phyloP scores from a whole-genome alignment of 2,797 vertebrate species.

The Tachyglossus aculeatus region DNA sequence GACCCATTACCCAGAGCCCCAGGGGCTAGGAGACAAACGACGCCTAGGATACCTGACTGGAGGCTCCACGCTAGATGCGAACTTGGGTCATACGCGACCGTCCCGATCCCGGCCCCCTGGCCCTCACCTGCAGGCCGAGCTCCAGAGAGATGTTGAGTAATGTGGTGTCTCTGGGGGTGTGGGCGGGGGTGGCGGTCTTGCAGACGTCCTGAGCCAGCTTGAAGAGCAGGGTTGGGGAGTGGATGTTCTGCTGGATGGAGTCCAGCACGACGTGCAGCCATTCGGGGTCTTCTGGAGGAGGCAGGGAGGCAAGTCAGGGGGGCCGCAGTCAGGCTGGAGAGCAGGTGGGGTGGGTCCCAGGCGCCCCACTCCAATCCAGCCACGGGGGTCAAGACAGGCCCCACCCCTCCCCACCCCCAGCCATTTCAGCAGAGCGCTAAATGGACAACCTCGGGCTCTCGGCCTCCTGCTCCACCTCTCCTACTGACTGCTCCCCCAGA shows the following conservation, averaged over 20 bases:
- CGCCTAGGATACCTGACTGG: background rate
- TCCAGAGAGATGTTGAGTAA: slow-evolving; percentile 72
- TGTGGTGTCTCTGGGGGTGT: slow-evolving; percentile 53
- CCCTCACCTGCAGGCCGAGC: slow-evolving; percentile 68
- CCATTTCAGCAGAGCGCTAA: background rate
- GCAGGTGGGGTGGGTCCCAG: no score
- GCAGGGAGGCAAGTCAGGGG: background rate
- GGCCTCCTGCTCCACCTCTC: no score
- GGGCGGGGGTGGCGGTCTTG: slow-evolving; percentile 70
- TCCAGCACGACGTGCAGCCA: slow-evolving; percentile 70
- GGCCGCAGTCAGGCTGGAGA: background rate
- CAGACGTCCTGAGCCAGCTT: slow-evolving; percentile 74
- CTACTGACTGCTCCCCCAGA: no score
- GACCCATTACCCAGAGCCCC: no score
- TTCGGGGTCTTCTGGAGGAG: slow-evolving; percentile 65
- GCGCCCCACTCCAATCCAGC: no score
- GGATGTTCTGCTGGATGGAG: slow-evolving; percentile 73
- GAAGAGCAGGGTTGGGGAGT: slow-evolving; percentile 71
- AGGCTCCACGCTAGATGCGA: rapidly evolving
- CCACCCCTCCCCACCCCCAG: background rate
- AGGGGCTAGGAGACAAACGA: no score
- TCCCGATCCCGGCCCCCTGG: background rate
- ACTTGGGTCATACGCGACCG: no score
- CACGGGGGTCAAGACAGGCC: background rate
- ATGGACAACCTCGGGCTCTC: no score